These are phyloP conservation scores for Abrostola tripartita DNA, from an alignment of 2,888 invertebrate genomes.

Conservation along the genomic window DNA sequence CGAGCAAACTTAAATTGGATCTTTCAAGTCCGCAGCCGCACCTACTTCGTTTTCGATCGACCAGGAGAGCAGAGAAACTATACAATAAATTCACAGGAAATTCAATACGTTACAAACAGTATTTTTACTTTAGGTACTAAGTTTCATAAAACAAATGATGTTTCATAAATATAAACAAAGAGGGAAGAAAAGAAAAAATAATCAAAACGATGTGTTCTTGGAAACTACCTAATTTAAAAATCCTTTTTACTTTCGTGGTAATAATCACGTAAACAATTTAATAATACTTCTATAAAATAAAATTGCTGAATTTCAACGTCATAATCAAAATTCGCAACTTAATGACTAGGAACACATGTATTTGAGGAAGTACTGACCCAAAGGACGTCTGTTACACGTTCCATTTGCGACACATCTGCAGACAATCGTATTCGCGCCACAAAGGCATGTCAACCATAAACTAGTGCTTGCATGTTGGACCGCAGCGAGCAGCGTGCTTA, in stretches of 20 bases:
- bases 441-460: slow-evolving; percentile 35
- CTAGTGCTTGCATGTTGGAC: slow-evolving; percentile 17
- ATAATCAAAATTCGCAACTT: slow-evolving; percentile 12
- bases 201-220: no score
- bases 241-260: no score
- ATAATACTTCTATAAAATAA: no score
- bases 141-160: no score
- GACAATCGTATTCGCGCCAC: slow-evolving; percentile 14
- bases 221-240: no score
- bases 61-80: slow-evolving; percentile 62
- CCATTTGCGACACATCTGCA: slow-evolving; percentile 27
- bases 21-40: slow-evolving; percentile 53
- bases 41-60: slow-evolving; percentile 47
- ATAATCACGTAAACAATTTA: no score
- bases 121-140: no score
- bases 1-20: slow-evolving; percentile 80
- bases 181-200: no score
- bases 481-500: slow-evolving; percentile 8
- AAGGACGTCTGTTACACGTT: slow-evolving; percentile 21
- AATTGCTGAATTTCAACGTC: slow-evolving; percentile 1
- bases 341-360: slow-evolving; percentile 21
- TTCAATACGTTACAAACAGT: background rate
- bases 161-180: no score
- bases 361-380: slow-evolving; percentile 14
- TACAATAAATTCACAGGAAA: slow-evolving; percentile 62